Evolutionary conservation across 1,140 invertebrate species (phyloP), one percentile per base, ranked within the genome.

Genomic region (Carposina sasakii): DNA sequence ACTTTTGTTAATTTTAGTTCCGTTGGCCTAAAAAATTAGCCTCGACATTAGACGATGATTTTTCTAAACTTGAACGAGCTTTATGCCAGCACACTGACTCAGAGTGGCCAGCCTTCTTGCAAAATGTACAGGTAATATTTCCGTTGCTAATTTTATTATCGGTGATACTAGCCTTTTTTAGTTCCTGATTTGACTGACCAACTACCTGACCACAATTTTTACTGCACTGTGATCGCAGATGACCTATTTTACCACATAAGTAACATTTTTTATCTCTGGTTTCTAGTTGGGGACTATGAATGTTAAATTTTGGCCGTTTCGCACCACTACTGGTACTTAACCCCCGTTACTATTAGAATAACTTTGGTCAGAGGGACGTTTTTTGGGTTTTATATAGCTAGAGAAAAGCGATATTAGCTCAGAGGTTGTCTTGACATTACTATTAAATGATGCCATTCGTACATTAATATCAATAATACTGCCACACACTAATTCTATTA

Each of bases 391-490:
- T 2, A 46, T 21, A 13, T 46, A 46, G 12, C 20, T 24, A 13
- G 44, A 36, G 16, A 46, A 37, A 13, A 46, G 13, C 1, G 44
- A 15, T 1, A 46, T 46, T 13, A 46, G 22, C 12, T 34, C 44
- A 5, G 44, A 46, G 2, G 31, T 46, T 36, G 31, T 46, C n/a
- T 6, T 17, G 16, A 36, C 44, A n/a, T 17, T 37, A 24, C 44
- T 46, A 16, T 46, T 46, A n/a, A 46, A 46, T n/a, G 44, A 46
- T 24, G 44, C 44, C 44, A 46, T 46, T 46, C 15, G 9, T 16
- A 46, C 44, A 46, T 46, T 37, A 17, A 24, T 22, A 24, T 46
- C 44, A 9, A 4, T 23, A 19, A 46, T 23, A 12, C 46, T 26
- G 10, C 34, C 34, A 20, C 46, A 51, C 28, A 39, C 24, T 28